A percentile compares a stretch with the other conserved stretches of the same genome.
Evolutionary conservation across 2,113 vertebrate genomes (phyloP).

Genomic region (Mola mola): DNA sequence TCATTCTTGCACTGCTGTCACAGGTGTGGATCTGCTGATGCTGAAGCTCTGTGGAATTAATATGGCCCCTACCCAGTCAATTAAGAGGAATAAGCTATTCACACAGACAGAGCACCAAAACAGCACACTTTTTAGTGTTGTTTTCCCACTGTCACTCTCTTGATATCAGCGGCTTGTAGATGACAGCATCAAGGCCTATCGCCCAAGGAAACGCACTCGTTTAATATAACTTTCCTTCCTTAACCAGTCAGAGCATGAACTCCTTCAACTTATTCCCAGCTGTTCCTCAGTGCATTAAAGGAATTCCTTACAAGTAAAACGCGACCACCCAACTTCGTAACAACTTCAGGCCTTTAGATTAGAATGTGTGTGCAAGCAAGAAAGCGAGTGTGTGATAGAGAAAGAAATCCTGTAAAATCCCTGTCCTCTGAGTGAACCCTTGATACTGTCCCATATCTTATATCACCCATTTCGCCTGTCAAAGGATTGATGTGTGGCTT

Average conservation of each 20-base stretch:
- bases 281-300: background rate
- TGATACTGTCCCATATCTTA: slow-evolving; percentile 70
- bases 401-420: slow-evolving; percentile 50
- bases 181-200: slow-evolving; percentile 29
- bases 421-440: slow-evolving; percentile 75
- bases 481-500: slow-evolving; percentile 66
- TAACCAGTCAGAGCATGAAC: too few relatives aligned
- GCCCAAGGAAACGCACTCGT: slow-evolving; percentile 8
- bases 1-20: slow-evolving; percentile 65
- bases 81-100: slow-evolving; percentile 57
- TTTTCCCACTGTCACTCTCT: slow-evolving; percentile 28
- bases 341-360: background rate
- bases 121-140: slow-evolving; percentile 25
- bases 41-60: slow-evolving; percentile 63
- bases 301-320: slow-evolving; percentile 8
- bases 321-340: slow-evolving; percentile 1
- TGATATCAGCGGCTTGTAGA: slow-evolving; percentile 19
- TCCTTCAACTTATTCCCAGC: slow-evolving; percentile 24
- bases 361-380: slow-evolving; percentile 3
- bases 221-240: slow-evolving; percentile 25
- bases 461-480: slow-evolving; percentile 69
- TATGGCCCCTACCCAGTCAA: slow-evolving; percentile 66
- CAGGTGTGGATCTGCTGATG: slow-evolving; percentile 71
- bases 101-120: slow-evolving; percentile 17
- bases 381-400: slow-evolving; percentile 20